These are phyloP conservation scores for Scaptomyza cyrtandrae DNA, from an alignment of 2,888 invertebrate species.

Conservation along the genomic window DNA sequence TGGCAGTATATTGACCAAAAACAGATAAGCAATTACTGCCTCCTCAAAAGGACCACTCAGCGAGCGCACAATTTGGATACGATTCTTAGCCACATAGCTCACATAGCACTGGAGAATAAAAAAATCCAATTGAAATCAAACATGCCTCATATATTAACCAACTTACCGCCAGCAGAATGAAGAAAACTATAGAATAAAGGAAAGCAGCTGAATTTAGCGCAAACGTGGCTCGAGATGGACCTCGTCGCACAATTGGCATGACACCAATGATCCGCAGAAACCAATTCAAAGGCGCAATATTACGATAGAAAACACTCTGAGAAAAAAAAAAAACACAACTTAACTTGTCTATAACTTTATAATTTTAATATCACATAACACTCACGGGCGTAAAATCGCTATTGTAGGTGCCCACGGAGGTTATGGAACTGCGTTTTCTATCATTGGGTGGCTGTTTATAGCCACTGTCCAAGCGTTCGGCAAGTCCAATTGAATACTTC, in stretches of 20 bases:
- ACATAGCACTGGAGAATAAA: conserved; percentile 84
- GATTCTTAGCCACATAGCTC: conserved; percentile 87
- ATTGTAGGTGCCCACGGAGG: conserved; percentile 73
- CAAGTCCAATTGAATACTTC: conserved; percentile 79
- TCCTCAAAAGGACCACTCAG: conserved; percentile 90
- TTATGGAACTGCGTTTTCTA: conserved; percentile 71
- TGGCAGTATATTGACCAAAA: conserved; percentile 90
- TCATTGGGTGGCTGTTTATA: conserved; percentile 52
- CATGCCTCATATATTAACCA: too few relatives aligned
- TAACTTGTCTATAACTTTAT: background rate
- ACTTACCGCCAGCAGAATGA: conserved; percentile 84
- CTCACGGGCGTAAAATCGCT: conserved; percentile 74
- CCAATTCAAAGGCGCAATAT: conserved; percentile 85
- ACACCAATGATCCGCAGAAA: conserved; percentile 87
- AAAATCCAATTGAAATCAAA: background rate
- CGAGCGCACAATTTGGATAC: conserved; percentile 87
- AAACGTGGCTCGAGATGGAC: conserved; percentile 85
- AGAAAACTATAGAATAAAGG: conserved; percentile 86
- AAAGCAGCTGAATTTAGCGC: conserved; percentile 86
- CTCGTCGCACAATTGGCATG: conserved; percentile 86
- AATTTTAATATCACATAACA: background rate
- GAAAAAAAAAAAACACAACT: background rate
- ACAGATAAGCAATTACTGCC: conserved; percentile 90
- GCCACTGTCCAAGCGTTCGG: conserved; percentile 75
- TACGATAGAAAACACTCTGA: conserved; percentile 84